Base-by-base conservation (phyloP, 2,888 invertebrate species). In the Drosophila kambysellisi region DNA sequence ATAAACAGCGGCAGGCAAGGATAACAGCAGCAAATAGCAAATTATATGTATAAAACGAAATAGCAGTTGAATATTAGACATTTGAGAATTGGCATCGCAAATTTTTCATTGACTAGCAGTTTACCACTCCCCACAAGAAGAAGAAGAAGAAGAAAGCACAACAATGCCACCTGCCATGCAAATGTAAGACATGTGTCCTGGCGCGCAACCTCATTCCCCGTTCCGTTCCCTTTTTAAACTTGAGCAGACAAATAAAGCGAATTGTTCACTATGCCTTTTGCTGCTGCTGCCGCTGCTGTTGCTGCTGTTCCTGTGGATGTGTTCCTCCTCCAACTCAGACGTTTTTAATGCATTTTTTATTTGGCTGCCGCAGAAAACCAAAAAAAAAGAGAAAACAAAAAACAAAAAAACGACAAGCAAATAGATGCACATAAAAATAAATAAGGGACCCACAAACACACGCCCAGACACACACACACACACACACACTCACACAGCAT, bases 381-480 rank as follows among this genome's bases (percentile, higher is more conserved):
- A 54, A 35, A 56, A 15, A 76, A 79, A 77, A 75, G 84, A 89
- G 25, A 25, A 25, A 3, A 82, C 74, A 25, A 35, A 53, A 29
- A 73, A 84, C 76, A 82, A 79, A 41, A 82, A 83, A 81, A 79
- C 77, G 81, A 85, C 75, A 83, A 88, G 81, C 84, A 88, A 86
- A 87, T 88, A 86, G 81, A 86, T 88, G 83, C 77, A 86, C 90
- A 90, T 90, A 87, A 90, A 90, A 90, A 87, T 87, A 87, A 90
- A 89, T 90, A 89, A 89, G 79, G 81, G 70, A 80, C 64, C 46
- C 25, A 15, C 25, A 25, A 15, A 69, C 63, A 32, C 25, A 69
- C 46, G 20, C 41, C 5, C n/a, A 12, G 9, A 43, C n/a, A 52
- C 52, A 52, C 52, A 52, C 33, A 29, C 61, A 72, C 63, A 35